Evolutionary conservation across 2,888 invertebrate genomes (phyloP), one percentile per base, ranked within the genome.

Genomic region (Acanthococcus lagerstroemiae): DNA sequence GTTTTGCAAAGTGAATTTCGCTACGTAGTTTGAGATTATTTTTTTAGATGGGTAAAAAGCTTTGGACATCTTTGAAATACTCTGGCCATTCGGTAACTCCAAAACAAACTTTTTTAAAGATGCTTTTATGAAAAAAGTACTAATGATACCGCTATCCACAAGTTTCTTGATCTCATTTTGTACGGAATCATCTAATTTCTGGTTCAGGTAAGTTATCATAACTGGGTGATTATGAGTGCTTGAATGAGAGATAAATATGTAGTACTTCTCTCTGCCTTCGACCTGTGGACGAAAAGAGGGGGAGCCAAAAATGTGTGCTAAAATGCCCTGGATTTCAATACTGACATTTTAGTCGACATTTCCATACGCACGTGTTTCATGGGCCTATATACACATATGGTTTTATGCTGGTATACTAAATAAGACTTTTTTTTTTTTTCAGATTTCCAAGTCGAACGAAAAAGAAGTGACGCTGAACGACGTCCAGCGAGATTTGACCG

Each of bases 401-500:
- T 37, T 37, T 12, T 37, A 12, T 12, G 12, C n/a, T 12, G 12
- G 12, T 37, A n/a, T n/a, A n/a, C n/a, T n/a, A 19, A 48, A 48
- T 22, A 56, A 17, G 15, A 9, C 19, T 3, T 44, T 60, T 30
- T 46, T 55, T 21, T 48, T 30, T 15, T 74, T 74, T n/a, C 75
- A 79, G 79, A 73, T 78, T 67, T 76, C 76, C 52, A 72, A 73
- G 67, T 87, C 86, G 15, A 84, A 86, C 73, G 80, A 81, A 71
- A 81, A 84, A 72, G 82, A 83, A 74, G 86, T 87, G 69, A 82
- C 84, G 22, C 77, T 87, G 71, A 80, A 83, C 71, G 82, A 85
- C 72, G 81, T 86, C 72, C 83, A 82, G 72, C 80, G 84, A 54
- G 80, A 83, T 15, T 79, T 85, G 70, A 83, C 84, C 67, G 87